A percentile compares a stretch with the other conserved stretches of the same genome.
Conservation (phyloP, 2,113 vertebrate genomes). For the Prolemur simus region DNA sequence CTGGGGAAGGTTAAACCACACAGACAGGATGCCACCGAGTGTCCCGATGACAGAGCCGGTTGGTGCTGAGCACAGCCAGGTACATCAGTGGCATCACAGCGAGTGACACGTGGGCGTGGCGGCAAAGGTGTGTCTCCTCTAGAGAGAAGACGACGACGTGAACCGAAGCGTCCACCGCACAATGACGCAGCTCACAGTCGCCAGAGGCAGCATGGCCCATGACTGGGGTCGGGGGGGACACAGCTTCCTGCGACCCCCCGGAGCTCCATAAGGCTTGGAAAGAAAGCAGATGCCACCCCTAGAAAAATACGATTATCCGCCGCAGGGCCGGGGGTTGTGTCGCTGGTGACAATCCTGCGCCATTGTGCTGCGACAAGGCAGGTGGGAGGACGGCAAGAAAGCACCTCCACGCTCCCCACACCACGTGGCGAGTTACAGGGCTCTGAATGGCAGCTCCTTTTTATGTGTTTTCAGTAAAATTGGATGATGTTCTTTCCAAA, state of each 20-base stretch:
- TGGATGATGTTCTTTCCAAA: neutral
- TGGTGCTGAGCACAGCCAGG: too few species aligned
- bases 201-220: too few species aligned
- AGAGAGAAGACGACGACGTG: too few species aligned
- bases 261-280: neutral
- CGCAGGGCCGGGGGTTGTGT: rapidly evolving
- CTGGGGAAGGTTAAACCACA: neutral
- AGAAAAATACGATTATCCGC: neutral
- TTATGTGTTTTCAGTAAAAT: neutral
- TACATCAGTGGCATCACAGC: too few species aligned
- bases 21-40: neutral
- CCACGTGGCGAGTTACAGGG: rapidly evolving
- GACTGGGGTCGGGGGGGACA: too few species aligned
- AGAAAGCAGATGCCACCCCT: neutral
- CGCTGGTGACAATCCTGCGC: rapidly evolving
- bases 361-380: neutral
- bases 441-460: neutral
- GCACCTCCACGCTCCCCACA: neutral
- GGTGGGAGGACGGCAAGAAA: neutral
- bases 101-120: too few species aligned
- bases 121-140: too few species aligned
- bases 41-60: neutral
- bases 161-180: too few species aligned
- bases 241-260: neutral
- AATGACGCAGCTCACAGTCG: neutral